phyloP scores from a whole-genome alignment of 2,888 invertebrate species.

The Nudaria mundana region DNA sequence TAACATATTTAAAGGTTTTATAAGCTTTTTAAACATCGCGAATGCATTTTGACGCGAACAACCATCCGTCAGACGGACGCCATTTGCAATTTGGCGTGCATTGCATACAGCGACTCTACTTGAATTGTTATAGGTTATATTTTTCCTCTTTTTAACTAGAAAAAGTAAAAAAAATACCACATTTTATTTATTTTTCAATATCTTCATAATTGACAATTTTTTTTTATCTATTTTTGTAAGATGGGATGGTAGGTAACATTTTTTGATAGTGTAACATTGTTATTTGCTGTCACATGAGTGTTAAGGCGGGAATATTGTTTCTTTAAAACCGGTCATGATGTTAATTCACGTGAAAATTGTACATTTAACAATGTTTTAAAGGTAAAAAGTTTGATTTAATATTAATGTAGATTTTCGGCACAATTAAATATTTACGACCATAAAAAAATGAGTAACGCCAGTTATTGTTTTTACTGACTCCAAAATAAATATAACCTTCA shows the following conservation, averaged over 20 bases:
- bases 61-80: constrained; percentile 66
- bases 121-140: too few species aligned
- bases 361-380: too few species aligned
- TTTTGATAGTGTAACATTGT: constrained; percentile 7
- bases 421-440: too few species aligned
- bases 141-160: too few species aligned
- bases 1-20: constrained; percentile 36
- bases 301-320: constrained; percentile 3
- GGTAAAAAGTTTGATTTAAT: too few species aligned
- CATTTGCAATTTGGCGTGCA: constrained; percentile 58
- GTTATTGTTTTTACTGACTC: too few species aligned
- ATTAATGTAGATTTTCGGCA: too few species aligned
- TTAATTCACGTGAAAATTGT: too few species aligned
- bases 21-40: constrained; percentile 51
- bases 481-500: too few species aligned
- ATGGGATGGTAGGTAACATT: background rate
- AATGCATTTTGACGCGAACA: constrained; percentile 61
- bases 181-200: background rate
- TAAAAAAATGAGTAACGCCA: too few species aligned
- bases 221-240: background rate
- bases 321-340: too few species aligned
- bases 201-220: too few species aligned
- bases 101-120: constrained; percentile 23
- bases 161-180: background rate
- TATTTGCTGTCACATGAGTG: constrained; percentile 8